These are phyloP conservation scores for Lacerta bilineata DNA, from an alignment of 2,797 vertebrate genomes.

Conservation along the genomic window DNA sequence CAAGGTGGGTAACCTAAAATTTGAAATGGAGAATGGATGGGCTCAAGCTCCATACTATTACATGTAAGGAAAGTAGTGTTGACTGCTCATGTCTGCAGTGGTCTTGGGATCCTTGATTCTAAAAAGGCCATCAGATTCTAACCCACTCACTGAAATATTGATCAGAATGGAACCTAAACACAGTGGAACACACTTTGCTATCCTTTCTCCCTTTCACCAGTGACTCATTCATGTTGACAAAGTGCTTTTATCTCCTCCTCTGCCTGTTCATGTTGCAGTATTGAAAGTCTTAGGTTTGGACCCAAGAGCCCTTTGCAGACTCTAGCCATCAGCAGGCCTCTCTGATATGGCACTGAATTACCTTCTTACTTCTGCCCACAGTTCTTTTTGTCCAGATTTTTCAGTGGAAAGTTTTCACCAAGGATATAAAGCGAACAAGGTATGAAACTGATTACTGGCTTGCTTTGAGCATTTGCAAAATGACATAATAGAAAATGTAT, in stretches of 20 bases:
- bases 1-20: too few species aligned
- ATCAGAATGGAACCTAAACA: background rate
- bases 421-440: constrained; percentile 59
- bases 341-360: background rate
- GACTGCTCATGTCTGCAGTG: background rate
- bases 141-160: background rate
- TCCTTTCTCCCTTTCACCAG: background rate
- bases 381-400: constrained; percentile 60
- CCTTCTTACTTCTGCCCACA: constrained; percentile 4
- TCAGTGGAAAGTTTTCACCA: constrained; percentile 32
- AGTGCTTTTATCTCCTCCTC: background rate
- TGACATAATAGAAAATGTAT: background rate
- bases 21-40: background rate
- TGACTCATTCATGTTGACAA: background rate
- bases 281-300: background rate
- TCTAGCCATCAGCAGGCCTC: background rate
- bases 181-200: background rate
- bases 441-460: constrained; percentile 41
- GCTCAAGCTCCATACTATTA: background rate
- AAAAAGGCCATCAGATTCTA: background rate
- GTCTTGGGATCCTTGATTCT: background rate
- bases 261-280: too few species aligned
- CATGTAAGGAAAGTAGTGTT: background rate
- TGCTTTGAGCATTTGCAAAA: constrained; percentile 40
- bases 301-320: background rate